Percentiles rank a stretch among this genome's conserved stretches.
phyloP scores from a whole-genome alignment of 2,888 invertebrate species.

The Enoplolaimus lenunculus region DNA sequence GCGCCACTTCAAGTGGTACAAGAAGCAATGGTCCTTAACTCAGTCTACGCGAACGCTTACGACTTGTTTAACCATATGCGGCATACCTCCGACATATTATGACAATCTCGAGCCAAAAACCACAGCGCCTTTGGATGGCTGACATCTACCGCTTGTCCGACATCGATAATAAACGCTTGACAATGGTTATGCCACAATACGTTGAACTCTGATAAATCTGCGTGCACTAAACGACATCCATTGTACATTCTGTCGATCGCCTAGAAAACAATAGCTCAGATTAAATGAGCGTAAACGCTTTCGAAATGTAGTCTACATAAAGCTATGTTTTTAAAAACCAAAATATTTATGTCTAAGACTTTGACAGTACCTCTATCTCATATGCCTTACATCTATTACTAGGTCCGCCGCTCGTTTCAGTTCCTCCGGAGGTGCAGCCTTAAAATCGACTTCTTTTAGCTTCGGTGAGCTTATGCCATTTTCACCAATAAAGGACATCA shows the following conservation, averaged over 20 bases:
- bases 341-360: background rate
- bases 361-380: background rate
- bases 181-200: slow-evolving; percentile 47
- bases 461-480: slow-evolving; percentile 48
- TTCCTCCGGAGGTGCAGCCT: slow-evolving; percentile 37
- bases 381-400: slow-evolving; percentile 38
- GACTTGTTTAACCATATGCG: no score
- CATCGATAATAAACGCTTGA: slow-evolving; percentile 48
- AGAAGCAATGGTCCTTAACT: no score
- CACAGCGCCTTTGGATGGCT: slow-evolving; percentile 49
- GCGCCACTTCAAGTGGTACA: no score
- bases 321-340: no score
- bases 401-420: slow-evolving; percentile 47
- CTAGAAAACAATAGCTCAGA: no score
- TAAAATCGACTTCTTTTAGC: slow-evolving; percentile 46
- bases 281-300: background rate
- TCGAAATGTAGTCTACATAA: no score
- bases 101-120: slow-evolving; percentile 50
- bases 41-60: no score
- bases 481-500: slow-evolving; percentile 51
- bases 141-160: slow-evolving; percentile 51
- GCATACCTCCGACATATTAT: slow-evolving; percentile 46
- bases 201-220: slow-evolving; percentile 53
- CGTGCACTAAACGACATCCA: slow-evolving; percentile 50
- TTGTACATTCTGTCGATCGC: slow-evolving; percentile 47